Base-by-base conservation (phyloP, 1,140 invertebrate species). In the Battus philenor region DNA sequence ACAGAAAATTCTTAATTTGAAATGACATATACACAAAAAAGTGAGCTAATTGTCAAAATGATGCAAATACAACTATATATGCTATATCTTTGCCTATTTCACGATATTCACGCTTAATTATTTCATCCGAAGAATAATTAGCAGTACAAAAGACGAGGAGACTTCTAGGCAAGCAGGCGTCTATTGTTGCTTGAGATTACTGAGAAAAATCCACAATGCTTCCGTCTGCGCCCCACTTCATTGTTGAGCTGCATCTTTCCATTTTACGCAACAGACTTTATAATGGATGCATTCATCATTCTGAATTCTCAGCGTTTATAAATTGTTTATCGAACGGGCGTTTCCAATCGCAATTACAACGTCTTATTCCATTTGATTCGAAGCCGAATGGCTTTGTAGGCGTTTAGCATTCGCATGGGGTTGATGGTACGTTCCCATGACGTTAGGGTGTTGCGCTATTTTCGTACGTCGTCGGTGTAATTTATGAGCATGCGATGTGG, bases 401-500 rank as follows among this genome's bases (percentile, higher is more conserved):
- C 59, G 64, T 75, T 75, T 72, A 72, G 68, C 68, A 56, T 52
- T 61, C 47, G 47, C 22, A 44, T 51, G 56, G 75, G 77, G 76
- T 73, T 52, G 60, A 30, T 38, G 58, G 54, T 51, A 50, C 26
- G 72, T 84, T 81, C 77, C 75, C 77, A 81, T 79, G 71, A 50
- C 34, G 43, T 64, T 70, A 62, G 79, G 77, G 77, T 76, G 79
- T 73, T 74, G 81, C 72, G 80, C 80, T 81, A 80, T 84, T 81
- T 81, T 78, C 68, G 75, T 80, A 64, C 49, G 68, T 73, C 68
- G 64, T 75, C 64, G 43, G 56, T 54, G 65, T 80, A 80, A 84
- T 84, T 81, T 84, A 84, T 72, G 70, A 52, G 49, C 63, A 48
- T 70, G 70, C 70, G 64, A 68, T 63, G 66, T 56, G 69, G 62